Evolutionary conservation across 1,140 invertebrate genomes (phyloP), one percentile per base, ranked within the genome.

Genomic region (Ceratina japonica): DNA sequence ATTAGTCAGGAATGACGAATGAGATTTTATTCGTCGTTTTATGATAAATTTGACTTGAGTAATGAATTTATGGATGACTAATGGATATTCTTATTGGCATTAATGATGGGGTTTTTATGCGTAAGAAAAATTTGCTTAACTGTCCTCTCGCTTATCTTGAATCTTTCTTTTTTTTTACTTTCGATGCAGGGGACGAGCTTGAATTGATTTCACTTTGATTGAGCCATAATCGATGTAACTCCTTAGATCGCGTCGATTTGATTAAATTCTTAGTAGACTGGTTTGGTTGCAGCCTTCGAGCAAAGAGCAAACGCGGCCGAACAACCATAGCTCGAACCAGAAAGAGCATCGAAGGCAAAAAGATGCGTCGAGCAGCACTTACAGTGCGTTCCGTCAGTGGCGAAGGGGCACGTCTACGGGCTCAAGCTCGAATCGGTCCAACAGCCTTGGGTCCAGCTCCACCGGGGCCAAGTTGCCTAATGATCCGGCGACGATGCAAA

Each of bases 301-400:
- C 70, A 89, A 88, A 56, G 86, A 87, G 24, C 82, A 86, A 44
- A 37, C 83, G 49, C 74, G 61, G 10, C 56, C 81, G 64, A 87
- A 68, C 70, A 75, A 44, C 37, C 37, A 80, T 77, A 84, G 82
- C 62, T 81, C 74, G n/a, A 75, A 59, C 27, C 78, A 74, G 56
- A 59, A 70, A 20, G 64, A 68, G 4, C 81, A 84, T 2, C 75
- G 86, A 65, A 81, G 86, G 12, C 81, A 84, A 16, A 90, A 89
- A 44, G 84, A 90, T 85, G 79, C 71, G 13, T 69, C 78, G 5
- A 75, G 72, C 22, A 79, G 82, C 52, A 89, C 79, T 1, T 89
- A 90, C 64, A 88, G 75, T 31, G 84, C 87, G 0, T 90, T 91
- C 72, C 88, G 89, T 18, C 90, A 91, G 73, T 91, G 91, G 87